Conservation (phyloP, 2,113 vertebrate genomes). For the Amphiprion percula region DNA sequence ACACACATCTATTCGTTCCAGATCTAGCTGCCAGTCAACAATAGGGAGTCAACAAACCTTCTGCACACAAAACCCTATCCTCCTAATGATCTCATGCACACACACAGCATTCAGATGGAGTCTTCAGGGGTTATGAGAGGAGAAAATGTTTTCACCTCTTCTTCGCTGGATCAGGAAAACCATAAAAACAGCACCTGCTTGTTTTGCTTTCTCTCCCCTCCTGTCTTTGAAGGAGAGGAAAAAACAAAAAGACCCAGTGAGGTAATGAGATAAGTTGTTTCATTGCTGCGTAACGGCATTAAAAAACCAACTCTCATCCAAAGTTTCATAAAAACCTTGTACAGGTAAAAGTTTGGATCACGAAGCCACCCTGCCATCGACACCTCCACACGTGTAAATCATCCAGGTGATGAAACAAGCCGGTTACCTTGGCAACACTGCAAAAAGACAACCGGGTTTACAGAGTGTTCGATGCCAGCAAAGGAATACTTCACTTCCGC, state of each 20-base stretch:
- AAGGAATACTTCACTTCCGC: constrained; percentile 35
- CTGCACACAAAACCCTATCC: constrained; percentile 23
- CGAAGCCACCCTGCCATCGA: background rate
- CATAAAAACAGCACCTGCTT: constrained; percentile 83
- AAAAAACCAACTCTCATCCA: constrained; percentile 11
- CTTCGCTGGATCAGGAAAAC: constrained; percentile 56
- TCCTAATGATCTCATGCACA: constrained; percentile 63
- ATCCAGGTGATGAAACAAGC: constrained; percentile 1
- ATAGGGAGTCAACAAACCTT: constrained; percentile 54
- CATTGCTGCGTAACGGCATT: constrained; percentile 33
- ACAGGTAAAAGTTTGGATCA: background rate
- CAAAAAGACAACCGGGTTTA: constrained; percentile 21
- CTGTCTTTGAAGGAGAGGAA: constrained; percentile 41
- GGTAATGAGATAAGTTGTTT: constrained; percentile 54
- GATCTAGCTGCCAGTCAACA: constrained; percentile 39
- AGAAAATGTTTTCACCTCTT: constrained; percentile 80
- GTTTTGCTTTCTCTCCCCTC: constrained; percentile 70
- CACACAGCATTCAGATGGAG: background rate
- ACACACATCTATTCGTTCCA: constrained; percentile 29
- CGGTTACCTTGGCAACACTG: constrained; percentile 5
- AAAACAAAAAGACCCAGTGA: constrained; percentile 25
- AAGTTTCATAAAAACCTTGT: constrained; percentile 19
- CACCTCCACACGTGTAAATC: background rate
- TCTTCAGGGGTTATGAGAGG: constrained; percentile 69
- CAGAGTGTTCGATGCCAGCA: constrained; percentile 6